Evolutionary conservation across 2,888 invertebrate species (phyloP).

Genomic region (Brachyptera risi): DNA sequence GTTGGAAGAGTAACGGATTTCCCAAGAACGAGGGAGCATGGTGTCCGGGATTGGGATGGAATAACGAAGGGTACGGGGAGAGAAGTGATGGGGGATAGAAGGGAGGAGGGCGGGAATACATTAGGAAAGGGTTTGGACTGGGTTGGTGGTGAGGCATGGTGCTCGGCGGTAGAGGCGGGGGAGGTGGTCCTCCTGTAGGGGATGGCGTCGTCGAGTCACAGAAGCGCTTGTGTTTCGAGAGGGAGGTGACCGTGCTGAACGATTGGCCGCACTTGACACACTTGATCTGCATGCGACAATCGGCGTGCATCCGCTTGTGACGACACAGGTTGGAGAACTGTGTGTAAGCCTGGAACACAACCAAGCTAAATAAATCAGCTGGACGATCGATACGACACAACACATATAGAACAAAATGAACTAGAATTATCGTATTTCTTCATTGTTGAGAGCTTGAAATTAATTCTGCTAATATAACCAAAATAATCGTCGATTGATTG

Average conservation of each 20-base stretch:
- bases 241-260: conserved; percentile 85
- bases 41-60: conserved; percentile 32
- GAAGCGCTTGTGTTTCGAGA: conserved; percentile 94
- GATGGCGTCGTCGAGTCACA: conserved; percentile 66
- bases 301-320: conserved; percentile 98
- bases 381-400: no score
- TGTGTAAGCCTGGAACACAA: conserved; percentile 79
- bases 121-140: conserved; percentile 55
- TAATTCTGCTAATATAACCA: no score
- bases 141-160: conserved; percentile 35
- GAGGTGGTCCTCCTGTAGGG: conserved; percentile 45
- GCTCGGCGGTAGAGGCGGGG: conserved; percentile 36
- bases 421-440: no score
- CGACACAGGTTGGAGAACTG: conserved; percentile 99
- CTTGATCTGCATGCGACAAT: conserved; percentile 90
- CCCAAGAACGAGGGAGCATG: conserved; percentile 52
- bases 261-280: conserved; percentile 92
- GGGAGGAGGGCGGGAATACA: conserved; percentile 61
- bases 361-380: conserved; percentile 20
- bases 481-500: no score
- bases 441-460: no score
- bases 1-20: conserved; percentile 57
- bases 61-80: conserved; percentile 47
- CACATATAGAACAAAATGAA: no score
- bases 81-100: conserved; percentile 52